These are phyloP conservation scores for Cotesia vestalis DNA, from an alignment of 1,140 invertebrate species.

Conservation along the genomic window DNA sequence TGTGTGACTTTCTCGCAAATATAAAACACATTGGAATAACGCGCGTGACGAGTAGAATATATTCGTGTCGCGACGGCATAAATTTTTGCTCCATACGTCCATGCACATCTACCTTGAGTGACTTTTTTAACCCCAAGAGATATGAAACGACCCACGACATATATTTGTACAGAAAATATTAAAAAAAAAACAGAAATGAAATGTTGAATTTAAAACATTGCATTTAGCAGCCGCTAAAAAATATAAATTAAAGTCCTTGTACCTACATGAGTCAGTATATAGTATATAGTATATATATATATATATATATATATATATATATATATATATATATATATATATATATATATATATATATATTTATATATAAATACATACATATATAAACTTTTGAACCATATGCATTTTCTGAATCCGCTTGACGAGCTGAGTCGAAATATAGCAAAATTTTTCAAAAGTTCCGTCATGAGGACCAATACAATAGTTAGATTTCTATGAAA, in stretches of 20 bases:
- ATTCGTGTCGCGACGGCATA: slow-evolving; percentile 30
- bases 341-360: no score
- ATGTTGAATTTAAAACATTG: background rate
- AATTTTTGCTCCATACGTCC: slow-evolving; percentile 28
- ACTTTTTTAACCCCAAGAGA: background rate
- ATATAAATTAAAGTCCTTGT: background rate
- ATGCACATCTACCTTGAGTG: slow-evolving; percentile 16
- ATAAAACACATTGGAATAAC: slow-evolving; percentile 29
- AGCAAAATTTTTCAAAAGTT: no score
- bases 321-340: no score
- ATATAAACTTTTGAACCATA: no score
- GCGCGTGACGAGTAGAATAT: slow-evolving; percentile 26
- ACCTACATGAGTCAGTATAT: slow-evolving; percentile 21
- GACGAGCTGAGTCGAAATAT: no score
- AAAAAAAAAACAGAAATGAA: background rate
- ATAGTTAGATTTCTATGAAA: no score
- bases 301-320: no score
- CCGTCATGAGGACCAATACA: no score
- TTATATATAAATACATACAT: no score
- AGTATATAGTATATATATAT: no score
- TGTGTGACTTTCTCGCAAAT: background rate
- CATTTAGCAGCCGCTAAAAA: background rate
- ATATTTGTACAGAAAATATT: slow-evolving; percentile 9
- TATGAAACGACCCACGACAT: slow-evolving; percentile 14
- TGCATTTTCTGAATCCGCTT: no score